A percentile compares a stretch with the other conserved stretches of the same genome.
phyloP scores from a whole-genome alignment of 2,113 vertebrate genomes.

The Elephas maximus region DNA sequence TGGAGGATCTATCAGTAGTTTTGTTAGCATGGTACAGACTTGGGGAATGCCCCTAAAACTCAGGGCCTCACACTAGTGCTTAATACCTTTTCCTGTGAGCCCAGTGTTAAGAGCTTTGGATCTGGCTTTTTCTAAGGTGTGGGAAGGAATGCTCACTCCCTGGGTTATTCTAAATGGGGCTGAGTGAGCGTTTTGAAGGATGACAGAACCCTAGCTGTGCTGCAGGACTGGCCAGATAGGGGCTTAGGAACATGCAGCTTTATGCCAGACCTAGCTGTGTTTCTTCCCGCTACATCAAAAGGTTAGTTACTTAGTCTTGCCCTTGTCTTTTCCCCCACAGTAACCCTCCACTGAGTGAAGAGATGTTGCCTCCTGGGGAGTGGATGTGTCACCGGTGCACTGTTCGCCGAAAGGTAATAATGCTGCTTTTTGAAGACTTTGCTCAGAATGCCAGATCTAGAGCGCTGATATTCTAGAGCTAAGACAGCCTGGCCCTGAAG shows the following conservation, averaged over 20 bases:
- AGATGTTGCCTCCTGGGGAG: constrained; percentile 99
- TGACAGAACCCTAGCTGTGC: background rate
- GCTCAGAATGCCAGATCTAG: constrained; percentile 55
- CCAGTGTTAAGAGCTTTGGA: constrained; percentile 6
- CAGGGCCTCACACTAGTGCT: background rate
- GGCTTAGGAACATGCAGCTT: constrained; percentile 26
- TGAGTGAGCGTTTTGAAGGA: constrained; percentile 31
- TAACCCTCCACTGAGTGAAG: constrained; percentile 98
- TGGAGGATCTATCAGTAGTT: constrained; percentile 1
- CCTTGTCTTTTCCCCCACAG: constrained; percentile 87
- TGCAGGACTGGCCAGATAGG: constrained; percentile 38
- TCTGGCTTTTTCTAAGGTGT: constrained; percentile 53
- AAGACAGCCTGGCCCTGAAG: constrained; percentile 53
- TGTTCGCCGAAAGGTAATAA: constrained; percentile 95
- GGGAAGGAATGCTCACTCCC: constrained; percentile 14
- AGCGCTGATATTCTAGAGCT: constrained; percentile 29
- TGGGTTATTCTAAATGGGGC: background rate
- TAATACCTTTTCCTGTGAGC: constrained; percentile 4
- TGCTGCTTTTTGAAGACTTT: constrained; percentile 42
- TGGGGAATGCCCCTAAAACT: background rate
- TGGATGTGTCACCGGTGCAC: constrained; percentile 99
- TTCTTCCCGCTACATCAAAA: constrained; percentile 42
- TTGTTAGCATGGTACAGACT: background rate
- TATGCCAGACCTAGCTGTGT: background rate
- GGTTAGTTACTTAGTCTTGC: constrained; percentile 66